Evolutionary conservation across 2,888 invertebrate species (phyloP).

Genomic region (Fragum whitleyi): DNA sequence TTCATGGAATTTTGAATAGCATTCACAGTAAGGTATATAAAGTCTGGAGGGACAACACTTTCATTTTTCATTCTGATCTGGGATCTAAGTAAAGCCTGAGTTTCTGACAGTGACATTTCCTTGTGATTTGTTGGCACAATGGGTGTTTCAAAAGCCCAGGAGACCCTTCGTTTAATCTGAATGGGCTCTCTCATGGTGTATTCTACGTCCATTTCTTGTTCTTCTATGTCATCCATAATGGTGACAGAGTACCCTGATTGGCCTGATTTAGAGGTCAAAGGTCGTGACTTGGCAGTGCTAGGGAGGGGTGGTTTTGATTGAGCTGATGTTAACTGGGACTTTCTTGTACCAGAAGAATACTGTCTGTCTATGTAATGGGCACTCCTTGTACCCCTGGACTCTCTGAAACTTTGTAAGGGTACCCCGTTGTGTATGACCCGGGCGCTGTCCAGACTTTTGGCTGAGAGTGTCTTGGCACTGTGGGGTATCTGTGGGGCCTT

Average conservation of each 20-base stretch:
- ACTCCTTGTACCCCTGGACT: conserved; percentile 36
- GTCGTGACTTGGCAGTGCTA: conserved; percentile 64
- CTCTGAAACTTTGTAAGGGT: conserved; percentile 25
- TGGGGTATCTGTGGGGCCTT: conserved; percentile 78
- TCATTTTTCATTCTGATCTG: conserved; percentile 82
- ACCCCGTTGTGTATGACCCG: conserved; percentile 74
- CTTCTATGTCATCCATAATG: conserved; percentile 72
- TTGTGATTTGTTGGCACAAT: conserved; percentile 72
- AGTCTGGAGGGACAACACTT: conserved; percentile 81
- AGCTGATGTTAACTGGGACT: conserved; percentile 49
- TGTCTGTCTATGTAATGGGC: conserved; percentile 38
- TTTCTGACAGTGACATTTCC: conserved; percentile 80
- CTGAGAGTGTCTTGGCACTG: conserved; percentile 81
- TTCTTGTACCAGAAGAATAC: conserved; percentile 49
- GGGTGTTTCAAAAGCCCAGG: conserved; percentile 84
- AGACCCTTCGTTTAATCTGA: conserved; percentile 75
- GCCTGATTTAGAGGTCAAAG: conserved; percentile 69
- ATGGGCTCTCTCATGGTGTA: conserved; percentile 54
- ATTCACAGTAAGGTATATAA: conserved; percentile 83
- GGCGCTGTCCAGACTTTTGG: conserved; percentile 76
- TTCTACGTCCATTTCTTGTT: conserved; percentile 62
- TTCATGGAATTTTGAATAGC: conserved; percentile 80
- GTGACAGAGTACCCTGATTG: conserved; percentile 71
- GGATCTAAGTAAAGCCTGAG: conserved; percentile 81
- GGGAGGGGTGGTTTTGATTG: conserved; percentile 69